These are phyloP conservation scores for Rhincodon typus DNA, from an alignment of 2,797 vertebrate genomes.

Conservation along the genomic window DNA sequence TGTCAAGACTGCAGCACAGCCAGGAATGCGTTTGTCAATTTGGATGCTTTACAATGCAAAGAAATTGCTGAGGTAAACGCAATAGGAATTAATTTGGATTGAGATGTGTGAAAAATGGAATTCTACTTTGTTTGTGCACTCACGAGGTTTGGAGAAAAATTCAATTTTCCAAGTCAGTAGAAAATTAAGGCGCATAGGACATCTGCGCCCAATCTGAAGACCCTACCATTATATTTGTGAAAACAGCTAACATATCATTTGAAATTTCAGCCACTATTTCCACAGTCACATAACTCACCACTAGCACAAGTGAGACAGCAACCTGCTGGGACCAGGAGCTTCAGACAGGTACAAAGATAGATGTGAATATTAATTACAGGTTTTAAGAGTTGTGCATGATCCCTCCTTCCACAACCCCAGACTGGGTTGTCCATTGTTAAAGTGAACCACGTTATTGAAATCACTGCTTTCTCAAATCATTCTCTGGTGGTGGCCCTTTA, in stretches of 20 bases:
- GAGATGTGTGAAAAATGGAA: not conserved
- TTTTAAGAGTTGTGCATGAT: not conserved
- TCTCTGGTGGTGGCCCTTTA: not conserved
- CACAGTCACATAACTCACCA: not conserved
- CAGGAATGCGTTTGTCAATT: not conserved
- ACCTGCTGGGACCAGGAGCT: not conserved
- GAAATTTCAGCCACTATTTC: not conserved
- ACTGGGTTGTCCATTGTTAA: not conserved
- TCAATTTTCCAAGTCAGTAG: not conserved
- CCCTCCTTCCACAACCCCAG: no score
- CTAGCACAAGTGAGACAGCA: not conserved
- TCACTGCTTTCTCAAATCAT: not conserved
- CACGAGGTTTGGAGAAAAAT: not conserved
- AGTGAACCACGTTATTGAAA: not conserved
- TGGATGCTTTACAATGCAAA: not conserved
- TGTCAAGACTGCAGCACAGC: not conserved
- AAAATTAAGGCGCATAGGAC: not conserved
- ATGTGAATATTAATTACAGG: not conserved
- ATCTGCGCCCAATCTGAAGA: not conserved
- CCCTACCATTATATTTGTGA: not conserved
- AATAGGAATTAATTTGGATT: not conserved
- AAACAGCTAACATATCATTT: not conserved
- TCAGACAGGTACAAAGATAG: not conserved
- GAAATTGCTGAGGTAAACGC: no score
- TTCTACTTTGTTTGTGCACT: not conserved